A percentile compares a stretch with the other conserved stretches of the same genome.
Evolutionary conservation across 2,797 vertebrate genomes (phyloP).

Genomic region (Tinamus major): DNA sequence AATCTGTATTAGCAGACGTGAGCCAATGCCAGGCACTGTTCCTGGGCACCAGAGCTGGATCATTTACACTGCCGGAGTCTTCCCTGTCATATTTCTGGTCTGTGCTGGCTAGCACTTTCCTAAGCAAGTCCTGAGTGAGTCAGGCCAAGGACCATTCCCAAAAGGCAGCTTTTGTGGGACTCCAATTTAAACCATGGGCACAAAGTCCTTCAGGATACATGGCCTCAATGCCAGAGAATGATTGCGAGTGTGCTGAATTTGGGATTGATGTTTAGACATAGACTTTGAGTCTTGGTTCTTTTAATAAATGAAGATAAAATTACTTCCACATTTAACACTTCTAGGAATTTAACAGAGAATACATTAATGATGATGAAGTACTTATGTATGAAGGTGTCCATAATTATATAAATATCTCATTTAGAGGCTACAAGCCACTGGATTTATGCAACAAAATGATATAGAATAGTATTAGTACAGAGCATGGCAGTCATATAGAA

Average conservation of each 20-base stretch:
- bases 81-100: not conserved
- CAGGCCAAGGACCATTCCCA: not conserved
- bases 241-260: not conserved
- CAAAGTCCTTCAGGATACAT: not conserved
- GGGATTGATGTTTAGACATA: not conserved
- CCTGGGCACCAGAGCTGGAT: not conserved
- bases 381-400: not conserved
- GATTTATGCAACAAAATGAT: not conserved
- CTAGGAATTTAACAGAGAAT: not conserved
- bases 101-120: not conserved
- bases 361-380: not conserved
- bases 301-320: not conserved
- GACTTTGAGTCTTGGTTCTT: not conserved
- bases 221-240: not conserved
- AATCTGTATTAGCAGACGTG: not conserved
- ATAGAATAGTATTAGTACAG: not conserved
- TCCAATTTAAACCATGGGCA: not conserved
- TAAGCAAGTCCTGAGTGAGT: not conserved
- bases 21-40: not conserved
- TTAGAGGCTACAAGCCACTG: not conserved
- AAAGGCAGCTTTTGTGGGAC: not conserved
- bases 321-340: not conserved
- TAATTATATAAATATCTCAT: not conserved
- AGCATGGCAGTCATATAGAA: not conserved
- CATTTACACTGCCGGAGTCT: rapidly evolving